Evolutionary conservation across 1,140 invertebrate genomes (phyloP), one percentile per base, ranked within the genome.

Genomic region (Leptinotarsa texana): DNA sequence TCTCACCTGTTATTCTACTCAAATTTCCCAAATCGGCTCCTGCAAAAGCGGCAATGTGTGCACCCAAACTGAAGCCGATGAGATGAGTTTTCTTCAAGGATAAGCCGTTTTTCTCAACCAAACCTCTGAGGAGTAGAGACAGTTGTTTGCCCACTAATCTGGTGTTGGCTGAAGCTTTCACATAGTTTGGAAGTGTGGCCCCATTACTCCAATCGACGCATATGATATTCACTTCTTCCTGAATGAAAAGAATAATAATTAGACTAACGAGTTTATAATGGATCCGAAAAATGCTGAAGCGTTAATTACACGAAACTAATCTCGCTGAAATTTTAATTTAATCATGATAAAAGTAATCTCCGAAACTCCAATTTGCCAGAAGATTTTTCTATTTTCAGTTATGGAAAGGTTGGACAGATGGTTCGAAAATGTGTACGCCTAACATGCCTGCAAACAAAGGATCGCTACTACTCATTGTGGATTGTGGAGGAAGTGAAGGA

Each of bases 181-280:
- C 93, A 83, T 99, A 99, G 83, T 97, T 97, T 0, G 96, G 96
- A 79, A 97, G 91, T 0, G 91, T 90, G 3, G 96, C 95, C 1
- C 97, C 97, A 27, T 92, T 92, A 77, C 95, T 94, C 96, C 97
- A 98, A 83, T 98, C 95, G 4, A 99, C 95, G 81, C 95, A 95
- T 33, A 99, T 93, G 0, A 96, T 92, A 83, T 96, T 96, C 77
- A 93, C 92, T 80, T 96, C 92, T 86, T 93, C 93, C 95, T 96
- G 84, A 15, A 68, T 51, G 17, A 49, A 51, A 62, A 17, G 6
- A 63, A 71, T 18, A 42, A 33, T 33, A 4, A 42, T 42, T 42
- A 42, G 8, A 42, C 8, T 3, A 3, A 42, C 33, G 1, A 42
- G 33, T 42, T 42, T 11, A 11, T 11, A 33, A 11, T 11, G 33